Conservation (phyloP, 2,888 invertebrate genomes). For the Eilema sororculum region DNA sequence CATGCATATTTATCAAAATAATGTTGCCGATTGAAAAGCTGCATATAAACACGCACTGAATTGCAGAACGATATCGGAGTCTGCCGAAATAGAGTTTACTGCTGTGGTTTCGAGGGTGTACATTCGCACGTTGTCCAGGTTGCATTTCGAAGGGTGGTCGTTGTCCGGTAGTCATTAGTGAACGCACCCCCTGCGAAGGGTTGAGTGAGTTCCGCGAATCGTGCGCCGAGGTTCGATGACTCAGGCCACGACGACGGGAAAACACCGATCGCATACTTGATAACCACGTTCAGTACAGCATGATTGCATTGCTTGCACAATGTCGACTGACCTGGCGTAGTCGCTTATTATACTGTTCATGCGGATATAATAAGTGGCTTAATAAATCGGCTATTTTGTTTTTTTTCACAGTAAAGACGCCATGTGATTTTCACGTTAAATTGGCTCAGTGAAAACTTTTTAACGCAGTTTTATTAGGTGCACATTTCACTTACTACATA, state of each 20-base stretch:
- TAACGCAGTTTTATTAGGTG: not conserved
- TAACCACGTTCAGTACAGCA: constrained; percentile 70
- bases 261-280: constrained; percentile 75
- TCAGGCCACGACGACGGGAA: constrained; percentile 73
- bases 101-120: constrained; percentile 79
- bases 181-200: constrained; percentile 79
- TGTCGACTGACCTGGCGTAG: constrained; percentile 60
- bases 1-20: constrained; percentile 87
- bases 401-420: not conserved
- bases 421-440: not conserved
- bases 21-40: constrained; percentile 86
- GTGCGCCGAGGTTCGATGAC: constrained; percentile 65
- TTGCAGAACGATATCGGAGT: constrained; percentile 68
- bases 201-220: constrained; percentile 79
- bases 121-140: constrained; percentile 69
- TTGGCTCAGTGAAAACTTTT: not conserved
- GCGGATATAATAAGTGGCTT: constrained; percentile 53
- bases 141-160: constrained; percentile 73
- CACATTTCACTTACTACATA: no score
- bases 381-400: constrained; percentile 45
- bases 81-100: constrained; percentile 75
- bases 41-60: constrained; percentile 85
- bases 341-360: constrained; percentile 60
- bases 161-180: constrained; percentile 82
- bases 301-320: constrained; percentile 66